phyloP scores from a whole-genome alignment of 2,888 invertebrate genomes.

The Thereva nobilitata region DNA sequence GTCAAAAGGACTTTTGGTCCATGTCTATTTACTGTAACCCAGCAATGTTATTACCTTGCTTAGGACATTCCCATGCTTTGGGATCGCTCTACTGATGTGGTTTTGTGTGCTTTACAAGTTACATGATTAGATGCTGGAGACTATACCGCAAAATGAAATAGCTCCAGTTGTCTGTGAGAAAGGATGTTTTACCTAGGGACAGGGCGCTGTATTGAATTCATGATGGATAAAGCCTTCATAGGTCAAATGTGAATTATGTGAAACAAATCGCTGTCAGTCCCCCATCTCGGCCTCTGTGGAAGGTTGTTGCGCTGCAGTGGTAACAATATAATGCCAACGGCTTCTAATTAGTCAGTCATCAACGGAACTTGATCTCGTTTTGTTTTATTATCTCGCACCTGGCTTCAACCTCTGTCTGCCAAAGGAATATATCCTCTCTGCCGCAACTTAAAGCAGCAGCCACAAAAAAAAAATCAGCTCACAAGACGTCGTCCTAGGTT shows the following conservation, averaged over 20 bases:
- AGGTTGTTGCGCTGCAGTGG: too few relatives aligned
- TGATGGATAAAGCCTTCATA: background rate
- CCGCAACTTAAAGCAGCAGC: conserved; percentile 20
- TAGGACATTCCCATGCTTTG: conserved; percentile 37
- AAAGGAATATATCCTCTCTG: background rate
- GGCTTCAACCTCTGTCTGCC: too few relatives aligned
- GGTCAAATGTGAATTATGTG: conserved; percentile 27
- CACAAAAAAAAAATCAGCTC: conserved; percentile 8
- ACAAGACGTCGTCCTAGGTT: conserved; percentile 6
- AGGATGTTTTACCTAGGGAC: background rate
- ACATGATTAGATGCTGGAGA: conserved; percentile 33
- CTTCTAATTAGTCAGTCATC: too few relatives aligned
- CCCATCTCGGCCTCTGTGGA: too few relatives aligned
- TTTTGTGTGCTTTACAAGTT: conserved; percentile 40
- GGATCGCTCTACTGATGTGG: conserved; percentile 39
- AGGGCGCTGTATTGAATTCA: background rate
- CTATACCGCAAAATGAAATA: conserved; percentile 23
- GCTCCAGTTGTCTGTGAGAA: conserved; percentile 1
- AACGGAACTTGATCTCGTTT: too few relatives aligned
- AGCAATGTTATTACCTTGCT: conserved; percentile 39
- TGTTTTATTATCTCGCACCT: too few relatives aligned
- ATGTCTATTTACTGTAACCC: conserved; percentile 37
- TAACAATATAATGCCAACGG: too few relatives aligned
- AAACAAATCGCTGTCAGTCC: conserved; percentile 11
- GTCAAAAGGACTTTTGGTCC: conserved; percentile 34